These are phyloP conservation scores for Habropoda laboriosa DNA, from an alignment of 1,140 invertebrate species.

Conservation along the genomic window DNA sequence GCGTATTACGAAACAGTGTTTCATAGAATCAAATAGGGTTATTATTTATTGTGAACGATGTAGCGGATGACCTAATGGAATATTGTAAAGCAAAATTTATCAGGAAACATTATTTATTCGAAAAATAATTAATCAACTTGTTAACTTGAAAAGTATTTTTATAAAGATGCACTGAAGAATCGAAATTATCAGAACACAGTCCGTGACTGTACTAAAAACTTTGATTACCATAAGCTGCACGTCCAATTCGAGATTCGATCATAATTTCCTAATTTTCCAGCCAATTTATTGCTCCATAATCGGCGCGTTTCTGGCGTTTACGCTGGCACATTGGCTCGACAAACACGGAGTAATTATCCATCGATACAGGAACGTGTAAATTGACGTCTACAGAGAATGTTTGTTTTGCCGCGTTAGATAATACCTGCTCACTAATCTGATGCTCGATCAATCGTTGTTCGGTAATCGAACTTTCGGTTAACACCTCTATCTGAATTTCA, in stretches of 20 bases:
- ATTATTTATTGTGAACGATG: no score
- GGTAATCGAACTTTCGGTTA: constrained; percentile 7
- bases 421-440: background rate
- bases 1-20: no score
- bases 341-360: constrained; percentile 1
- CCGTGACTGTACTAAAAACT: no score
- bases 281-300: background rate
- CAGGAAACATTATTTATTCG: no score
- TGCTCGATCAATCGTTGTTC: constrained; percentile 13
- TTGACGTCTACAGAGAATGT: constrained; percentile 21
- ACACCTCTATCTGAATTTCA: background rate
- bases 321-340: background rate
- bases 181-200: no score
- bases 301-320: constrained; percentile 9
- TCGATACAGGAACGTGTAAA: constrained; percentile 8
- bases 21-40: no score
- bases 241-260: background rate
- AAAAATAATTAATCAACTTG: no score
- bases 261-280: background rate
- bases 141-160: no score
- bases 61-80: no score
- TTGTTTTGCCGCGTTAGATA: constrained; percentile 8
- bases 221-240: no score
- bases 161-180: no score
- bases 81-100: no score